Percentiles rank a stretch among this genome's conserved stretches.
phyloP scores from a whole-genome alignment of 2,113 vertebrate species.

The Tichodroma muraria region DNA sequence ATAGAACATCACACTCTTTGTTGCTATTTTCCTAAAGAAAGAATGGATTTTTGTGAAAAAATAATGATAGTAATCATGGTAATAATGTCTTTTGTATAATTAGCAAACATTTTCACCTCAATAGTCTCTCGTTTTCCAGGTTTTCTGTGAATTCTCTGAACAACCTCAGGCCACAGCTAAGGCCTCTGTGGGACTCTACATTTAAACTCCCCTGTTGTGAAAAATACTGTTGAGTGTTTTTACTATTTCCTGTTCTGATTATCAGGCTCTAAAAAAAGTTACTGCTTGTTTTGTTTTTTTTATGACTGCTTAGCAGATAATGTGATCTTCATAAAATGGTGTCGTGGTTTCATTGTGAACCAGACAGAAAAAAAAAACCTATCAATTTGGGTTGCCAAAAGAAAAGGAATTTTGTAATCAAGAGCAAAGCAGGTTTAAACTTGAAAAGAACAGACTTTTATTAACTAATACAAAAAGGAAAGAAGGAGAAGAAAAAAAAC shows the following conservation, averaged over 20 bases:
- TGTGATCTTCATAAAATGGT: neutral
- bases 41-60: neutral
- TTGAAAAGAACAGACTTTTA: too few relatives aligned
- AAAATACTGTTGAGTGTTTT: neutral
- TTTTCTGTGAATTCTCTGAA: neutral
- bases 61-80: neutral
- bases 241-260: neutral
- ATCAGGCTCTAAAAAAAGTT: neutral
- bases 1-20: neutral
- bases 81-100: neutral
- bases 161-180: neutral
- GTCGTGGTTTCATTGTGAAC: too few relatives aligned
- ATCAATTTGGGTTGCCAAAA: too few relatives aligned
- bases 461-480: too few relatives aligned
- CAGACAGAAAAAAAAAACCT: too few relatives aligned
- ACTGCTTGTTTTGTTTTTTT: neutral
- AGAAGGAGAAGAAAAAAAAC: too few relatives aligned
- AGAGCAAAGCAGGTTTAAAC: too few relatives aligned
- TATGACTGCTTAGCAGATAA: neutral
- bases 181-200: neutral
- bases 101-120: neutral
- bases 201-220: neutral
- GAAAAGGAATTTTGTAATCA: too few relatives aligned
- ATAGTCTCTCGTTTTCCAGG: neutral
- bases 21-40: neutral